Evolutionary conservation across 2,888 invertebrate species (phyloP).

Genomic region (Drosophila infuscata): DNA sequence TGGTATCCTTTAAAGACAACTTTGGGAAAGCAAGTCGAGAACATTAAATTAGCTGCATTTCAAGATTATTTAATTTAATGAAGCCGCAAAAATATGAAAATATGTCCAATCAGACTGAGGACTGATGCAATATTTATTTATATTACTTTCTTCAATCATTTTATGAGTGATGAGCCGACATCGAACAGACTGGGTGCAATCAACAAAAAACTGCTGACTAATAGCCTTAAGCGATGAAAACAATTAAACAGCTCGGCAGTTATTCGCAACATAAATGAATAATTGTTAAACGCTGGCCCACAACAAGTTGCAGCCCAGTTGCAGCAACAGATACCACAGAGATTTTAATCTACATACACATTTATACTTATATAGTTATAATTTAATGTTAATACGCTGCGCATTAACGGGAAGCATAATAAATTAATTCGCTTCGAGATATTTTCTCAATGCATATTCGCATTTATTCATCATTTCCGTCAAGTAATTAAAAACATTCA

Average conservation of each 20-base stretch:
- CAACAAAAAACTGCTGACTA: background rate
- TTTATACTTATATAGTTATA: constrained; percentile 16
- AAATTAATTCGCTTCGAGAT: constrained; percentile 53
- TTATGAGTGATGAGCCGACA: background rate
- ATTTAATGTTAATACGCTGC: constrained; percentile 58
- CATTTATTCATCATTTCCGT: constrained; percentile 38
- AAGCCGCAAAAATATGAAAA: background rate
- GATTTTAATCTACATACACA: constrained; percentile 7
- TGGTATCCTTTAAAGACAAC: background rate
- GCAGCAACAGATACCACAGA: constrained; percentile 12
- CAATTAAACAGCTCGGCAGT: constrained; percentile 48
- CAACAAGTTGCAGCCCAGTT: constrained; percentile 9
- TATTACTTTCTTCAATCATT: background rate
- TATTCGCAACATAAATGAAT: constrained; percentile 37
- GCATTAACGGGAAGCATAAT: constrained; percentile 60
- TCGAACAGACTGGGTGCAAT: background rate
- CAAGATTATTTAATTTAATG: background rate
- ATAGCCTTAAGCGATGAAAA: constrained; percentile 23
- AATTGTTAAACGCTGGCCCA: constrained; percentile 24
- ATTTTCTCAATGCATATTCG: constrained; percentile 10
- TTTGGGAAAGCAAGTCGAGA: background rate
- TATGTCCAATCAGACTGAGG: background rate
- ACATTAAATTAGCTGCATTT: background rate
- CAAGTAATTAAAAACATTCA: constrained; percentile 61
- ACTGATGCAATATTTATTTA: background rate